Evolutionary conservation across 2,888 invertebrate species (phyloP).

Genomic region (Volucella inflata): DNA sequence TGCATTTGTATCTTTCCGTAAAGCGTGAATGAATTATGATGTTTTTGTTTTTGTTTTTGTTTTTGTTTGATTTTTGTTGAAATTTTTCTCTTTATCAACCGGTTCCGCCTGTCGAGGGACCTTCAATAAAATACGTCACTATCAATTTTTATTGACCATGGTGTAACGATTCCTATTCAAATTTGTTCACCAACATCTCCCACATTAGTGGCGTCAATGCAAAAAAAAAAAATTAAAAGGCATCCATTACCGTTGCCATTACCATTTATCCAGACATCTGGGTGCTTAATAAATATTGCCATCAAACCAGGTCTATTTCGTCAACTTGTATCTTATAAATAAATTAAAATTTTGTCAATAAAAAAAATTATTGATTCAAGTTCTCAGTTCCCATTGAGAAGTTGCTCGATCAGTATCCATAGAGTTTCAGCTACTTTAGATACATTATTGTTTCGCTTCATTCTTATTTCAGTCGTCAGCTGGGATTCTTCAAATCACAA

Average conservation of each 20-base stretch:
- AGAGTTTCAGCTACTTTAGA: constrained; percentile 40
- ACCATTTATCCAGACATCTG: neutral
- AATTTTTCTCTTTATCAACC: too few species aligned
- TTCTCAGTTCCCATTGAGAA: constrained; percentile 18
- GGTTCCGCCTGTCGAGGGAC: too few species aligned
- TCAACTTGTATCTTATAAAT: constrained; percentile 27
- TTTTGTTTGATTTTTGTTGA: too few species aligned
- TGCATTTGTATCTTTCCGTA: too few species aligned
- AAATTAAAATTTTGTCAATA: constrained; percentile 2
- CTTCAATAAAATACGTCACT: too few species aligned
- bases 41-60: too few species aligned
- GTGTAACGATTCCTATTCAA: too few species aligned
- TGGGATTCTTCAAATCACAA: constrained; percentile 8
- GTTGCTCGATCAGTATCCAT: constrained; percentile 48
- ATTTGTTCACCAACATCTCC: neutral
- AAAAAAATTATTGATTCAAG: neutral
- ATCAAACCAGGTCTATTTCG: constrained; percentile 34
- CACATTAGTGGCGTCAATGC: neutral
- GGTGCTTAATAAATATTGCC: neutral
- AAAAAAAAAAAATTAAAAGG: constrained; percentile 5
- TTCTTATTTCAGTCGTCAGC: neutral
- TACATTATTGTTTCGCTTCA: neutral
- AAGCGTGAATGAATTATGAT: too few species aligned
- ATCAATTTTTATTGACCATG: too few species aligned
- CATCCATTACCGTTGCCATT: constrained; percentile 17